Base-by-base conservation (phyloP, 92 coral and sea anemone species). In the Umimayanthus chanpuru region DNA sequence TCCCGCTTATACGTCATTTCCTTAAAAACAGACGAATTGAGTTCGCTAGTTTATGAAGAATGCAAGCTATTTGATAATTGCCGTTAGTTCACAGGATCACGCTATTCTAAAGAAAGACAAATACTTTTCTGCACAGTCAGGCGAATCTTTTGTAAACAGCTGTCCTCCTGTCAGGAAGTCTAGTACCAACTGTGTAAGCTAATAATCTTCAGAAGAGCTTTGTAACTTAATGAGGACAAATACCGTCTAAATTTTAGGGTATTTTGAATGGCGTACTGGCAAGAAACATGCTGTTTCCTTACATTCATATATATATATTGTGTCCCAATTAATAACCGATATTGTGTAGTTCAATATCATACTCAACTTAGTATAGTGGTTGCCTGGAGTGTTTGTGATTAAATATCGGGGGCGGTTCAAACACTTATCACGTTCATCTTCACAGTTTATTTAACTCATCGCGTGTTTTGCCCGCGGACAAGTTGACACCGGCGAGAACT, bases 401-500 rank as follows among this genome's bases (percentile, higher is more conserved):
- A 50, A 61, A 56, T 81, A 61, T 36, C 30, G 55, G 65, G 55
- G 87, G 87, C 77, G 77, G 87, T 43, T 44, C 78, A 44, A 44
- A 12, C 74, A 70, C 28, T 83, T 70, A 83, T 83, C 87, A 83
- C 64, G 66, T 83, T 29, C 76, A 68, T 83, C 64, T 81, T 32
- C 1, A 40, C 50, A 14, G 50, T 32, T 20, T 36, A 61, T 83
- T 26, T n/a, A 66, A 70, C 58, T 71, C 78, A 83, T 83, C 56
- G 79, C 87, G 65, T 70, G 87, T 73, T 83, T 83, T 66, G 65
- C 87, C 77, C 40, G 43, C 65, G 67, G 87, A 83, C 87, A 83
- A 58, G 81, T 78, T 78, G 29, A 81, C 58, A 64, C 36, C 11
- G 21, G 43, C 26, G 50, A 36, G 47, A 83, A 70, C 44, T 83